phyloP scores from a whole-genome alignment of 2,888 invertebrate species.

The Baccha elongata region DNA sequence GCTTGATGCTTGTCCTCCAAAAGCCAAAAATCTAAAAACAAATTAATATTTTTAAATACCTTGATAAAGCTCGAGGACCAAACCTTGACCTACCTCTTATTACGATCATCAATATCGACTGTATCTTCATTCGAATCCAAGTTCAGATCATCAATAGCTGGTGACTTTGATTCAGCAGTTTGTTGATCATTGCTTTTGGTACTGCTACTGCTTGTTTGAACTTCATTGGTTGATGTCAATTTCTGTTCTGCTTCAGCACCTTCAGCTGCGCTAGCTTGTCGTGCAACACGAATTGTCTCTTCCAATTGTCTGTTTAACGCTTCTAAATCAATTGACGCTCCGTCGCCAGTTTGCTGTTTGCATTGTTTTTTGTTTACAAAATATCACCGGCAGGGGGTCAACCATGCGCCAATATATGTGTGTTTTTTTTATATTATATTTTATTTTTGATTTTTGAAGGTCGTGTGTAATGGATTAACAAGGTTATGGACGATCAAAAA shows the following conservation, averaged over 20 bases:
- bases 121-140: conserved; percentile 87
- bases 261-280: conserved; percentile 81
- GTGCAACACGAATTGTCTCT: conserved; percentile 82
- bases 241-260: conserved; percentile 78
- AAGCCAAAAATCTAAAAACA: conserved; percentile 78
- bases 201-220: conserved; percentile 70
- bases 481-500: conserved; percentile 44
- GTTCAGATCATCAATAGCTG: conserved; percentile 87
- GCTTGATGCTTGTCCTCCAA: conserved; percentile 83
- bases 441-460: conserved; percentile 8
- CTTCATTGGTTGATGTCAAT: conserved; percentile 80
- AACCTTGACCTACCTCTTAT: conserved; percentile 85
- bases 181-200: conserved; percentile 81
- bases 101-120: conserved; percentile 90
- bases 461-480: conserved; percentile 43
- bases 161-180: conserved; percentile 86
- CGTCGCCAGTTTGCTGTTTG: conserved; percentile 75
- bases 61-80: neutral
- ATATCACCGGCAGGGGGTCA: conserved; percentile 40
- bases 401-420: conserved; percentile 15
- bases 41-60: neutral
- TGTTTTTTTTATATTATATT: conserved; percentile 37
- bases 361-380: conserved; percentile 57
- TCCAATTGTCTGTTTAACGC: conserved; percentile 82
- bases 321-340: conserved; percentile 81